Base-by-base conservation (phyloP, 1,140 invertebrate species). In the Lepidotrigona ventralis region DNA sequence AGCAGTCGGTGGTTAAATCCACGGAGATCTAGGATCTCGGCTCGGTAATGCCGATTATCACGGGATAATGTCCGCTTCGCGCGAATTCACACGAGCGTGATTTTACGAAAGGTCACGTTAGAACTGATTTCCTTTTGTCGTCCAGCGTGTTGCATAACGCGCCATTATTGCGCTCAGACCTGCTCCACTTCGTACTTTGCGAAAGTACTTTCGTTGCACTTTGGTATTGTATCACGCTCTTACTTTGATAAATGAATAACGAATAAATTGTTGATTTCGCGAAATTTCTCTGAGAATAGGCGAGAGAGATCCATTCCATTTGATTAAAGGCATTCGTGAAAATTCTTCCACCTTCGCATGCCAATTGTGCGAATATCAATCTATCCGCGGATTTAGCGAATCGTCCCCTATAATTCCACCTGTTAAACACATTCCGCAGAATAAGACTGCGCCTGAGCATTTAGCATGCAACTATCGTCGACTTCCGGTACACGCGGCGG, bases 21-120 rank as follows among this genome's bases (percentile, higher is more conserved):
- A 29, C 15, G 0, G 15, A 8, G 58, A 81, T 74, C 70, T 39
- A 15, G 39, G 46, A 81, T 81, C 79, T 8, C 6, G 9, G 70
- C 39, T 9, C 21, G n/a, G 14, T 46, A 68, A 76, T 51, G 23
- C 14, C 70, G 29, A 74, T 75, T n/a, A 54, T 53, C 71, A 26
- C 46, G n/a, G 26, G 79, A 54, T 75, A 74, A 76, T 56, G 26
- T 29, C 21, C 19, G n/a, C 6, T 63, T 19, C 19, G 53, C 51
- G 53, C 39, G 51, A 77, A 77, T 68, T 82, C 64, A 12, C 33
- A 15, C n/a, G 53, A 58, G 23, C 73, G 39, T 82, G 80, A 76
- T 82, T n/a, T 51, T 19, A 56, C 23, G 12, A 82, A 82, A 82
- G 74, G 80, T 82, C 73, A 82, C 19, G 29, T 14, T 19, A 33